A percentile compares a stretch with the other conserved stretches of the same genome.
Evolutionary conservation across 2,113 vertebrate species (phyloP).

Genomic region (Etheostoma cragini): DNA sequence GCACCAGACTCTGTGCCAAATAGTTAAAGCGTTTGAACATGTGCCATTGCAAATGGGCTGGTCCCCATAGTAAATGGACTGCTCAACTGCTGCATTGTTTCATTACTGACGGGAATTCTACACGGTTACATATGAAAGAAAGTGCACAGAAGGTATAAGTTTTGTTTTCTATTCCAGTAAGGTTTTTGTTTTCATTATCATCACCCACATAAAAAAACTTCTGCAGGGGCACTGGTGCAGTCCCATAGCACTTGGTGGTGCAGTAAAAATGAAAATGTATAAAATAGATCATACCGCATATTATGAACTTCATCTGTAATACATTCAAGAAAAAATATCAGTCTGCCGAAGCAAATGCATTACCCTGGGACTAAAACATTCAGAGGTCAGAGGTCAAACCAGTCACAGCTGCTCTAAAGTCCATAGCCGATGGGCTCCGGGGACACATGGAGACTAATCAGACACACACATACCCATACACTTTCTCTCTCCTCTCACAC

Average conservation of each 20-base stretch:
- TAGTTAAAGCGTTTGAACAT: conserved; percentile 41
- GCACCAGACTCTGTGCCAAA: conserved; percentile 33
- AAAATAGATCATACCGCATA: conserved; percentile 7
- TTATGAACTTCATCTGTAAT: conserved; percentile 2
- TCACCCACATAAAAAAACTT: conserved; percentile 17
- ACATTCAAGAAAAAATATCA: conserved; percentile 31
- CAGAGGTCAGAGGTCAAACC: conserved; percentile 68
- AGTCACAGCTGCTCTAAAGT: conserved; percentile 74
- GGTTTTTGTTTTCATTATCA: conserved; percentile 12
- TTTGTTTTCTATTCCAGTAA: conserved; percentile 25
- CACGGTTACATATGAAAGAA: conserved; percentile 42
- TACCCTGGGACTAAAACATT: conserved; percentile 59
- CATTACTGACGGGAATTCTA: conserved; percentile 41
- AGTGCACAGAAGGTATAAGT: conserved; percentile 36
- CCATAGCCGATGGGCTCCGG: conserved; percentile 42
- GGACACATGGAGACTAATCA: conserved; percentile 58
- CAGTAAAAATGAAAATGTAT: conserved; percentile 10
- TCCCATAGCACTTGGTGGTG: neutral
- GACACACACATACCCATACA: conserved; percentile 37
- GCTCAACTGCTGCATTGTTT: conserved; percentile 51
- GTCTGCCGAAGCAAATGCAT: conserved; percentile 32
- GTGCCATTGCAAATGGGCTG: conserved; percentile 54
- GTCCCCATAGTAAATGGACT: conserved; percentile 43
- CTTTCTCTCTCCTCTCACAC: conserved; percentile 6
- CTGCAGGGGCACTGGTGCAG: conserved; percentile 7